These are phyloP conservation scores for Adela reaumurella DNA, from an alignment of 2,888 invertebrate genomes.

Conservation along the genomic window DNA sequence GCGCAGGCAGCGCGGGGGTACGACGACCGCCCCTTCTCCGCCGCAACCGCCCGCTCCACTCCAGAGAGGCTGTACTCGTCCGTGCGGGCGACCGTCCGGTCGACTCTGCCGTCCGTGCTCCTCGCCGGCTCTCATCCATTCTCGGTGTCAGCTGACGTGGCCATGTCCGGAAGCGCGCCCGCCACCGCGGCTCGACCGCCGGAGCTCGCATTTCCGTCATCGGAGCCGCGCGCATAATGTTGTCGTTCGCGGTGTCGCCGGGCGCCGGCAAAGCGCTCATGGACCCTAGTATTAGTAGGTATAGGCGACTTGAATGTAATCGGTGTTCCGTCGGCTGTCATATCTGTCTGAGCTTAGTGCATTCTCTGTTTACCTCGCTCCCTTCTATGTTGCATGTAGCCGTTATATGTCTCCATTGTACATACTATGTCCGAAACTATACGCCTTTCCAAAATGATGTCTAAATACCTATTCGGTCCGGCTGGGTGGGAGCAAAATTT, in stretches of 20 bases:
- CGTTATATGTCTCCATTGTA: neutral
- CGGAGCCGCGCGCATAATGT: conserved; percentile 9
- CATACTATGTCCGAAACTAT: too few relatives aligned
- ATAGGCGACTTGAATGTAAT: neutral
- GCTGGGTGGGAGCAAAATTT: neutral
- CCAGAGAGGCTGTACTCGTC: conserved; percentile 3
- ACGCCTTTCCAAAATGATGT: too few relatives aligned
- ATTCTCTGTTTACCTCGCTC: conserved; percentile 1
- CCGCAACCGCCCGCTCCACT: conserved; percentile 1
- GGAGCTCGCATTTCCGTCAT: neutral
- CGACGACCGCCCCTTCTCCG: conserved; percentile 7
- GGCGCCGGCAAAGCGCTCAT: conserved; percentile 10
- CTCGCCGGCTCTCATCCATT: neutral
- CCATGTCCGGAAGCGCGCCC: neutral
- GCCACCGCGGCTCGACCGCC: neutral
- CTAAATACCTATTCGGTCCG: neutral
- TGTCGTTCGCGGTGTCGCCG: conserved; percentile 10
- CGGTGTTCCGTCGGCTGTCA: neutral
- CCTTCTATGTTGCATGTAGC: conserved; percentile 4
- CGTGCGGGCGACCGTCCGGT: conserved; percentile 5
- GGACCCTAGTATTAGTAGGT: conserved; percentile 14
- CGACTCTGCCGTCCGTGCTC: neutral
- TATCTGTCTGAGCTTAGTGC: conserved; percentile 4
- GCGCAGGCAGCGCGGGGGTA: conserved; percentile 21
- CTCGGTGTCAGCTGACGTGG: neutral